Evolutionary conservation across 1,140 invertebrate species (phyloP), one percentile per base, ranked within the genome.

Genomic region (Matsumurasca onukii): DNA sequence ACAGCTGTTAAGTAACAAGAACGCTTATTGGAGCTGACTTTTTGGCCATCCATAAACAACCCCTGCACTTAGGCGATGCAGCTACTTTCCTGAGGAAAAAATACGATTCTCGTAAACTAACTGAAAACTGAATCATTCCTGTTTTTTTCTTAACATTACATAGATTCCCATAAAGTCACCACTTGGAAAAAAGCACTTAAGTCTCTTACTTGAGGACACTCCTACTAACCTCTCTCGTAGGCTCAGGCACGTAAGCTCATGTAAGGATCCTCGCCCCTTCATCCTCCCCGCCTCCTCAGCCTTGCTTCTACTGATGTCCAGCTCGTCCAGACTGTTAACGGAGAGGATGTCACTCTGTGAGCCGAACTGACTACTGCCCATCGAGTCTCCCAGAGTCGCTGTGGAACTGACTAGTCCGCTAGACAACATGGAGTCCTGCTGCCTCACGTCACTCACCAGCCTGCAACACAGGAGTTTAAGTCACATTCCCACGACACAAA

Each of bases 321-420:
- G 79, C 61, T 82, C 81, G 65, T 80, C 82, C 13, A 82, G 77
- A 39, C 69, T 71, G 30, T 68, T 67, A 17, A 69, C 67, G 5
- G 71, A 72, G 2, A 82, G 72, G 20, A 82, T 69, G 48, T 80
- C 81, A 30, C 78, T 81, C 68, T 82, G 81, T 45, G 82, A 83
- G 64, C 79, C 78, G 48, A 81, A 78, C 74, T 81, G 80, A 72
- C 82, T 83, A 64, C 81, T 81, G 22, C 77, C 81, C 45, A 82
- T 75, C 3, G 81, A 82, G 51, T 71, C 72, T 62, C 70, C 71
- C 51, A 71, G 31, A 22, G 64, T 68, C 12, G 70, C 55, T 2
- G 70, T 71, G 20, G 72, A 70, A 15, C 63, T 63, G n/a, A n/a
- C n/a, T n/a, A n/a, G n/a, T n/a, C n/a, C n/a, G 17, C 29, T 70